phyloP scores from a whole-genome alignment of 2,113 vertebrate genomes.

The Blennius ocellaris region DNA sequence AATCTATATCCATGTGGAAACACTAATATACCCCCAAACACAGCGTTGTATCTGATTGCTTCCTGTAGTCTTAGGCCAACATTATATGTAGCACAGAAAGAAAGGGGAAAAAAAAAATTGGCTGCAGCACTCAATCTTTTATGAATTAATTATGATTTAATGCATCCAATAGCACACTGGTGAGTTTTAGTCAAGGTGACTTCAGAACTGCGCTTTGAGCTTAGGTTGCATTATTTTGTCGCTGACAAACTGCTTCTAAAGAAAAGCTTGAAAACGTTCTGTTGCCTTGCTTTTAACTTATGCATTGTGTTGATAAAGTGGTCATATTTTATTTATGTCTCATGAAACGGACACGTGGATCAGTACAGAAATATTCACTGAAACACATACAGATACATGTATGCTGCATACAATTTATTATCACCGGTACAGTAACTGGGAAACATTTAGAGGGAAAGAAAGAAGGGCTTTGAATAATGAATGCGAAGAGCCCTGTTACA shows the following conservation, averaged over 20 bases:
- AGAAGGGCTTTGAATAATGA: slow-evolving; percentile 80
- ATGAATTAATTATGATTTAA: slow-evolving; percentile 51
- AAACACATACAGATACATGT: slow-evolving; percentile 10
- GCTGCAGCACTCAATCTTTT: neutral
- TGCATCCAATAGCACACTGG: slow-evolving; percentile 9
- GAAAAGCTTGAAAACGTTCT: slow-evolving; percentile 2
- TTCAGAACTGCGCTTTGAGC: slow-evolving; percentile 8
- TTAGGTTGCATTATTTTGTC: slow-evolving; percentile 10
- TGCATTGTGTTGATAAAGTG: slow-evolving; percentile 10
- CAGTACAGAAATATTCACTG: slow-evolving; percentile 3
- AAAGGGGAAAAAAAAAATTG: slow-evolving; percentile 9
- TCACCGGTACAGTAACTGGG: slow-evolving; percentile 69
- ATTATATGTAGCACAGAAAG: slow-evolving; percentile 12
- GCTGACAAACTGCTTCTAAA: neutral
- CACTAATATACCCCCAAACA: slow-evolving; percentile 54
- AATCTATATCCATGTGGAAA: slow-evolving; percentile 76
- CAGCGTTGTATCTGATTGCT: slow-evolving; percentile 7
- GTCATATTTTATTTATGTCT: slow-evolving; percentile 46
- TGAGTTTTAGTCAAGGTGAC: slow-evolving; percentile 9
- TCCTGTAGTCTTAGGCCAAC: slow-evolving; percentile 12
- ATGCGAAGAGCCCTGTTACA: slow-evolving; percentile 78
- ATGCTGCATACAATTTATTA: slow-evolving; percentile 52
- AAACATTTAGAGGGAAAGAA: slow-evolving; percentile 76
- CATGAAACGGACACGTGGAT: slow-evolving; percentile 34
- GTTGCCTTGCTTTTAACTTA: slow-evolving; percentile 4